These are phyloP conservation scores for Elaphurus davidianus DNA, from an alignment of 2,113 vertebrate species.

Conservation along the genomic window DNA sequence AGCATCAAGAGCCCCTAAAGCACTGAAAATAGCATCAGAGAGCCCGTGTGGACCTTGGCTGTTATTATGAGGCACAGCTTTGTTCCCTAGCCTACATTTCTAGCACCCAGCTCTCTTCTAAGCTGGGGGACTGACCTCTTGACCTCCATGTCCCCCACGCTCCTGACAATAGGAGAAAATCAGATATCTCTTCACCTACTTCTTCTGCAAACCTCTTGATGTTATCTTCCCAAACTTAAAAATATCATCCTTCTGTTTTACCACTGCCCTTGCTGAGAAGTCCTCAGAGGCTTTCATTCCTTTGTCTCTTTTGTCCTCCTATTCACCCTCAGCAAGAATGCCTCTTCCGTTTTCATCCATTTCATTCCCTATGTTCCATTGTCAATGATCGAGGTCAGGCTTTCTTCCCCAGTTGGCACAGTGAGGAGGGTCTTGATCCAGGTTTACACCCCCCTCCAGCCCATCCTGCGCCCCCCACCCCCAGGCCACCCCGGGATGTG, in stretches of 20 bases:
- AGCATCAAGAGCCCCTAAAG: neutral
- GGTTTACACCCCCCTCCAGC: neutral
- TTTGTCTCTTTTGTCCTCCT: neutral
- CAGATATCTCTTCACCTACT: neutral
- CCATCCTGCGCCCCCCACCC: neutral
- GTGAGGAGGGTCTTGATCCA: neutral
- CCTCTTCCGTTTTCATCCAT: neutral
- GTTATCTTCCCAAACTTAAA: neutral
- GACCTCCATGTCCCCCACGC: neutral
- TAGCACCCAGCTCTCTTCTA: neutral
- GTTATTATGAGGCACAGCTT: neutral
- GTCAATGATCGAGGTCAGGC: neutral
- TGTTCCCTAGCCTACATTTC: neutral
- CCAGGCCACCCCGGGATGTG: accelerated
- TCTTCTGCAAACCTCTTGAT: neutral
- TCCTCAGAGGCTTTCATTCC: neutral
- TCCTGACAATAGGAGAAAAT: neutral
- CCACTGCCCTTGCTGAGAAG: neutral
- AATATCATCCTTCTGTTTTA: neutral
- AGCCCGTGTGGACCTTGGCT: neutral
- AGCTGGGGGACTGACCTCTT: neutral
- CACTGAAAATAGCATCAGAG: neutral
- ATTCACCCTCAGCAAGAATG: neutral
- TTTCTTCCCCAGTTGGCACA: neutral
- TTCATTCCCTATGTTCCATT: neutral